A percentile compares a stretch with the other conserved stretches of the same genome.
Conservation (phyloP, 2,888 invertebrate genomes). For the Clostera curtula region DNA sequence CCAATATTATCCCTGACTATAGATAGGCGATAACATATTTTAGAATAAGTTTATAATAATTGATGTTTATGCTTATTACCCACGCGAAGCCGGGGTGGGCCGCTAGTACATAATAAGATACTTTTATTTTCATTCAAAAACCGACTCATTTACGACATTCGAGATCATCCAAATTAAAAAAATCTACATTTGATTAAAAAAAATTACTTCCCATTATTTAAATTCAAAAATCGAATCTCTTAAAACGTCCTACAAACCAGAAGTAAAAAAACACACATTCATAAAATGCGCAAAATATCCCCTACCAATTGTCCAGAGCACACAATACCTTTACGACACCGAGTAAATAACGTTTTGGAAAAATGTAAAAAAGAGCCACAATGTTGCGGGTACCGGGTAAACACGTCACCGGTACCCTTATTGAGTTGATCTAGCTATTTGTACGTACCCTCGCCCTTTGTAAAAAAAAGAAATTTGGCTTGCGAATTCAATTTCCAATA, state of each 20-base stretch:
- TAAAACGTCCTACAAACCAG: conserved; percentile 9
- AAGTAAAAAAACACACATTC: conserved; percentile 31
- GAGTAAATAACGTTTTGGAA: conserved; percentile 67
- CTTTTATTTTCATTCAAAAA: background rate
- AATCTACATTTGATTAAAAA: too few species aligned
- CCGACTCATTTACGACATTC: too few species aligned
- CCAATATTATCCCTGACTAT: too few species aligned
- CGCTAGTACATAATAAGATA: too few species aligned
- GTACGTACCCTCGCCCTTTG: conserved; percentile 62
- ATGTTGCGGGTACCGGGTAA: conserved; percentile 70
- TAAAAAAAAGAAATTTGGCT: conserved; percentile 51
- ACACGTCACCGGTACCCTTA: conserved; percentile 67
- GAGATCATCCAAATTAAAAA: too few species aligned
- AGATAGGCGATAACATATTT: too few species aligned
- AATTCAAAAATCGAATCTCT: conserved; percentile 46
- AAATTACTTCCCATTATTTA: conserved; percentile 27
- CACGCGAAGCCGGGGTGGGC: too few species aligned
- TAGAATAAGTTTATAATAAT: too few species aligned
- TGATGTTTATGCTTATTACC: too few species aligned
- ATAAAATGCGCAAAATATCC: conserved; percentile 47
- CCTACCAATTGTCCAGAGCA: conserved; percentile 54
- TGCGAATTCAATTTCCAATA: conserved; percentile 70
- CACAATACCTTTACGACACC: conserved; percentile 72
- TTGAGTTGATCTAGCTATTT: conserved; percentile 73
- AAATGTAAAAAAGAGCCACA: conserved; percentile 62